These are phyloP conservation scores for Coptodon rendalli DNA, from an alignment of 2,113 vertebrate genomes.

Conservation along the genomic window DNA sequence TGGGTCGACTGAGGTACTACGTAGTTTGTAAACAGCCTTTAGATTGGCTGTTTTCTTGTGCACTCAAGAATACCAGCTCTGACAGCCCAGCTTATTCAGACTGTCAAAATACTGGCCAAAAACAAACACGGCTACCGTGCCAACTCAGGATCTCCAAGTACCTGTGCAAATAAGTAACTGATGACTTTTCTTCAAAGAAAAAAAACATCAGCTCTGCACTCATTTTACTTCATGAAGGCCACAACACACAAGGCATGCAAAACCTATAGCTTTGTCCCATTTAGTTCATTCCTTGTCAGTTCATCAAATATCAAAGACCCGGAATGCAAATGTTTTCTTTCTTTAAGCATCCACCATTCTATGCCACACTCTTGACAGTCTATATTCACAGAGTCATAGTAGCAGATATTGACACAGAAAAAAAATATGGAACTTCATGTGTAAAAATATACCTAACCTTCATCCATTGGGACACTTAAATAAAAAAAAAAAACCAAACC, in stretches of 20 bases:
- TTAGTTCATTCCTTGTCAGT: background rate
- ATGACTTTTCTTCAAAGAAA: constrained; percentile 6
- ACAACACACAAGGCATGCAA: background rate
- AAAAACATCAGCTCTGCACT: constrained; percentile 6
- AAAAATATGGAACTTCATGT: background rate
- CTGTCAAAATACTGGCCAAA: constrained; percentile 54
- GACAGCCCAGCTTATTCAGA: constrained; percentile 6
- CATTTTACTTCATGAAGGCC: background rate
- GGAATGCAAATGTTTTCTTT: background rate
- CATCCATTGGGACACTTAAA: background rate
- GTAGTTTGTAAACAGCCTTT: constrained; percentile 33
- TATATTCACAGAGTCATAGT: background rate
- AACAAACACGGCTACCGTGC: constrained; percentile 29
- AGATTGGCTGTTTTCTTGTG: constrained; percentile 25
- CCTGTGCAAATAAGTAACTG: constrained; percentile 46
- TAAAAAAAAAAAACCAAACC: rapidly evolving
- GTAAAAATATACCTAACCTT: background rate
- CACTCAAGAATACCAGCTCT: constrained; percentile 37
- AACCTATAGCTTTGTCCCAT: background rate
- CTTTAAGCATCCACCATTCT: background rate
- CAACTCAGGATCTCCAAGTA: constrained; percentile 34
- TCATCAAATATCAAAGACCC: background rate
- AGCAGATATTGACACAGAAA: background rate
- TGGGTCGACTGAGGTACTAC: constrained; percentile 36
- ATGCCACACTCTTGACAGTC: background rate